Evolutionary conservation across 2,113 vertebrate genomes (phyloP), one percentile per base, ranked within the genome.

Genomic region (Burhinus oedicnemus): DNA sequence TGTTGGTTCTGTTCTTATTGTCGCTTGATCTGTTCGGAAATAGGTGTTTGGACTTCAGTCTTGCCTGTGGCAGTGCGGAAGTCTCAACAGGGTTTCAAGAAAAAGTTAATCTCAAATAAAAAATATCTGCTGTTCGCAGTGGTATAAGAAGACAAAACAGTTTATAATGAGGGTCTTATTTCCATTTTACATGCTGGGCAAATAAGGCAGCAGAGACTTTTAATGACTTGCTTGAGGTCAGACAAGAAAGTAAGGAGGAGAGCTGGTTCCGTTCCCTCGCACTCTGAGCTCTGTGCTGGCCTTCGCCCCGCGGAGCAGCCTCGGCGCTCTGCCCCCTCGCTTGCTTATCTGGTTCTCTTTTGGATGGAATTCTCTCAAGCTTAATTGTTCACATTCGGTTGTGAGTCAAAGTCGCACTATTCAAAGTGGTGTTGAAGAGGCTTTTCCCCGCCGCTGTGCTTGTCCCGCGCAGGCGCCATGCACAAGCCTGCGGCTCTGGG

Each of bases 141-240:
- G 82, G 49, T 61, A 2, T 57, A 52, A 80, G 29, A 76, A 26
- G 76, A 38, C 71, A 83, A 81, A 92, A 18, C 49, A 83, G 62
- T 58, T 95, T 38, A 49, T 92, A 92, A 92, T 86, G 76, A 93
- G 95, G 80, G 72, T 57, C 68, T 83, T 68, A 55, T 64, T 71
- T 81, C 82, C 71, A 44, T 68, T 87, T 68, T 60, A 40, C n/a
- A 62, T 61, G 32, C 62, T 86, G 58, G 76, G 71, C 44, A 93
- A 91, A 69, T 60, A 72, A 71, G 57, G 74, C 85, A 80, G 88
- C 70, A 52, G 66, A 69, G 90, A n/a, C 51, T 89, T 95, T 52
- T 79, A 93, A 79, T 93, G 78, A 72, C 82, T 92, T 85, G 61
- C 78, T 85, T 12, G 47, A 83, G 78, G 92, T 91, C 85, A 81